Evolutionary conservation across 2,113 vertebrate genomes (phyloP).

Genomic region (Perca flavescens): DNA sequence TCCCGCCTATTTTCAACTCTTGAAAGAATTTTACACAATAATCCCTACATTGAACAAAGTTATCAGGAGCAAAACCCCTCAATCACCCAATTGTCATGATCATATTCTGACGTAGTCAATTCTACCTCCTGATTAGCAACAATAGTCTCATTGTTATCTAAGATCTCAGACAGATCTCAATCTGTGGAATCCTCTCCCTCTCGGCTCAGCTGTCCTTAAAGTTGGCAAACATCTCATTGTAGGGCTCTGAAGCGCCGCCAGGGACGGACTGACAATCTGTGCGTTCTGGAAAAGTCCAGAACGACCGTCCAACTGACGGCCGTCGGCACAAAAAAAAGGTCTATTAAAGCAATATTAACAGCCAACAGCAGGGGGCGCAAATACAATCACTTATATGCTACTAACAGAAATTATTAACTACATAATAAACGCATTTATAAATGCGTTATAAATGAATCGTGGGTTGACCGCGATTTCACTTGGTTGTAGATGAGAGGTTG

Average conservation of each 20-base stretch:
- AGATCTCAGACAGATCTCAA: background rate
- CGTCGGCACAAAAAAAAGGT: too few relatives aligned
- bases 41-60: background rate
- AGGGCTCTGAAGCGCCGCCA: background rate
- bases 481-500: too few relatives aligned
- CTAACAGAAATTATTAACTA: too few relatives aligned
- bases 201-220: slow-evolving; percentile 58
- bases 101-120: background rate
- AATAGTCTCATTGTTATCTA: background rate
- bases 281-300: too few relatives aligned
- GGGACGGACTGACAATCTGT: too few relatives aligned
- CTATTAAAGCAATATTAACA: too few relatives aligned
- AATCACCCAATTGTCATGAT: background rate
- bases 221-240: background rate
- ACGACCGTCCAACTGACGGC: too few relatives aligned
- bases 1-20: background rate
- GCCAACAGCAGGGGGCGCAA: too few relatives aligned
- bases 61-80: background rate
- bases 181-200: background rate
- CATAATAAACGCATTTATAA: too few relatives aligned
- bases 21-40: background rate
- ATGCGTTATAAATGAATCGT: too few relatives aligned
- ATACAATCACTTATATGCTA: too few relatives aligned
- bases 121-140: background rate
- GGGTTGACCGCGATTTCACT: too few relatives aligned